Conservation (phyloP, 1,140 invertebrate species). For the Babylonia areolata region DNA sequence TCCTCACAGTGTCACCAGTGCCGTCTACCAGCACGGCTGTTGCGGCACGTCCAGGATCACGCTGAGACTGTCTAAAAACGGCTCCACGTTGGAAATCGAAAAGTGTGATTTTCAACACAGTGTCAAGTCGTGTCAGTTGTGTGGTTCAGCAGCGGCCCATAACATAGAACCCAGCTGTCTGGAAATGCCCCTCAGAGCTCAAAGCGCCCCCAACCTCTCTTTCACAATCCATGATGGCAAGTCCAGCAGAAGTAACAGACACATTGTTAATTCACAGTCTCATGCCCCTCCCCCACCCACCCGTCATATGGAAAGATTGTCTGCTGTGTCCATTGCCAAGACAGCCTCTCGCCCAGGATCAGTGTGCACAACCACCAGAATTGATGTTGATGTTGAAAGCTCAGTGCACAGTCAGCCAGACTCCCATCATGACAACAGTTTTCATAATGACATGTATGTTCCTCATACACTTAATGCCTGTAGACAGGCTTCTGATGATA, state of each 20-base stretch:
- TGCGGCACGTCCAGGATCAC: slow-evolving; percentile 40
- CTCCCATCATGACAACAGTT: neutral
- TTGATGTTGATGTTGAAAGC: slow-evolving; percentile 18
- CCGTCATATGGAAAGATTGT: neutral
- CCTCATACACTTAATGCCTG: no score
- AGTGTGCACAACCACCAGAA: neutral
- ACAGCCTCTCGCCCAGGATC: neutral
- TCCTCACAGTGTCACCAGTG: slow-evolving; percentile 38
- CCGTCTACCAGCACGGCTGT: slow-evolving; percentile 31
- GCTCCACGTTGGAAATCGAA: slow-evolving; percentile 46
- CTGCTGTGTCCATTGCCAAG: neutral
- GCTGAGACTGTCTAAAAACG: slow-evolving; percentile 41
- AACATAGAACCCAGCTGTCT: neutral
- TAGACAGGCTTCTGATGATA: neutral
- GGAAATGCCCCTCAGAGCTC: neutral
- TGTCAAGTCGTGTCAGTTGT: neutral
- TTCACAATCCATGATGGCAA: neutral
- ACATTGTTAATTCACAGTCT: neutral
- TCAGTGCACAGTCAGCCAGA: neutral
- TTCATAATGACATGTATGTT: neutral
- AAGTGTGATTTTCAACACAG: slow-evolving; percentile 33
- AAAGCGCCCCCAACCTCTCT: slow-evolving; percentile 29
- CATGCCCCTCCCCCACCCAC: neutral
- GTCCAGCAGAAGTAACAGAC: neutral
- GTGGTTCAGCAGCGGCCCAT: neutral